These are phyloP conservation scores for Pimephales promelas DNA, from an alignment of 2,113 vertebrate species.

Conservation along the genomic window DNA sequence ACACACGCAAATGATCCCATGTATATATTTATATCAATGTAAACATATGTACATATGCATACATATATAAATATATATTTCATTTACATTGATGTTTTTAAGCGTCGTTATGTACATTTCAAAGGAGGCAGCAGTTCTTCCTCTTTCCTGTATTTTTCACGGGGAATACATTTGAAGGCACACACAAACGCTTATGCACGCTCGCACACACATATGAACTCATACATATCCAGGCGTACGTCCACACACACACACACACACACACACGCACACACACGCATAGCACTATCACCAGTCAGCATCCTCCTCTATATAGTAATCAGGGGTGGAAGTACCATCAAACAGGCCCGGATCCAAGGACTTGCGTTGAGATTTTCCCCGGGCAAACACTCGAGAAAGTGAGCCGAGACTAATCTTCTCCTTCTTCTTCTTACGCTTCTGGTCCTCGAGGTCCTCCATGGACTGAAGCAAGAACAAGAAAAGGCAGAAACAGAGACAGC, in stretches of 20 bases:
- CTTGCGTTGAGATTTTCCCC: constrained; percentile 92
- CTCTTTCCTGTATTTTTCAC: constrained; percentile 62
- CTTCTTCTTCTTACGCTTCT: constrained; percentile 78
- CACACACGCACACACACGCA: constrained; percentile 37
- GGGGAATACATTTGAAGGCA: constrained; percentile 67
- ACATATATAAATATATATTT: constrained; percentile 82
- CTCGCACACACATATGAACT: constrained; percentile 6
- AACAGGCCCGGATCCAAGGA: constrained; percentile 95
- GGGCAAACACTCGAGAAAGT: constrained; percentile 94
- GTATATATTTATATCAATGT: constrained; percentile 76
- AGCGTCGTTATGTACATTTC: constrained; percentile 82
- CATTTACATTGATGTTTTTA: constrained; percentile 77
- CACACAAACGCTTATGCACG: constrained; percentile 21
- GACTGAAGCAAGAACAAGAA: constrained; percentile 69
- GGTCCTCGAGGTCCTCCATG: constrained; percentile 90
- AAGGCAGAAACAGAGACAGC: constrained; percentile 32
- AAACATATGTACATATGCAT: constrained; percentile 80
- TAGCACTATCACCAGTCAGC: constrained; percentile 78
- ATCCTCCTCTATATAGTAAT: constrained; percentile 93
- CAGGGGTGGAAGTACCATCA: constrained; percentile 92
- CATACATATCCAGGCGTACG: constrained; percentile 47
- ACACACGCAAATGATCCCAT: constrained; percentile 77
- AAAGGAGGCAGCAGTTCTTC: constrained; percentile 72
- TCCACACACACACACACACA: constrained; percentile 52
- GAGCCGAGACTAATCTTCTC: constrained; percentile 92